phyloP scores from a whole-genome alignment of 1,140 invertebrate species.

The Battus philenor region DNA sequence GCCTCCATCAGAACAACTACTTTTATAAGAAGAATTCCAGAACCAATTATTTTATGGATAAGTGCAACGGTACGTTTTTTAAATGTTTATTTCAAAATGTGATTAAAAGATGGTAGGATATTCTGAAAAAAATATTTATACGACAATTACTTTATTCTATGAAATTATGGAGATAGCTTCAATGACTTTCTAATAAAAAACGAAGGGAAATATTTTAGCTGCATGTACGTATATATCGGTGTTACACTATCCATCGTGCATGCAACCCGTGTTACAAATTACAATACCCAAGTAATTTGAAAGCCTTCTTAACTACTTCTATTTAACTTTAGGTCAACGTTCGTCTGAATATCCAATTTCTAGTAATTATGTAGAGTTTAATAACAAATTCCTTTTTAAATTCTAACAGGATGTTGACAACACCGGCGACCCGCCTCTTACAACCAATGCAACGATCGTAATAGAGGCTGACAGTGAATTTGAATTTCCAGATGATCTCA shows the following conservation, averaged over 20 bases:
- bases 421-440: constrained; percentile 38
- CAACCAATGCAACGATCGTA: constrained; percentile 29
- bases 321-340: too few species aligned
- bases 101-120: too few species aligned
- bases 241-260: too few species aligned
- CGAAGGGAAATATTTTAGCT: too few species aligned
- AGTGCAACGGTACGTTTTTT: constrained; percentile 52
- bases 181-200: too few species aligned
- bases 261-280: not conserved
- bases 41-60: constrained; percentile 40
- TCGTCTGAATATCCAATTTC: too few species aligned
- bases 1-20: constrained; percentile 42
- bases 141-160: too few species aligned
- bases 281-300: not conserved
- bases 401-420: constrained; percentile 49
- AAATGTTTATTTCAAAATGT: too few species aligned
- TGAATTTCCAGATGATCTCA: constrained; percentile 44
- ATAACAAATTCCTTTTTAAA: constrained; percentile 1
- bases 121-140: too few species aligned
- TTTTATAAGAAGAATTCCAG: constrained; percentile 47
- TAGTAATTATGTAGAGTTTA: constrained; percentile 2
- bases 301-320: not conserved
- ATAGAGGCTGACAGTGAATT: constrained; percentile 41
- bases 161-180: too few species aligned
- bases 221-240: too few species aligned